Conservation (phyloP, 2,113 vertebrate species). For the Seriola dumerili region DNA sequence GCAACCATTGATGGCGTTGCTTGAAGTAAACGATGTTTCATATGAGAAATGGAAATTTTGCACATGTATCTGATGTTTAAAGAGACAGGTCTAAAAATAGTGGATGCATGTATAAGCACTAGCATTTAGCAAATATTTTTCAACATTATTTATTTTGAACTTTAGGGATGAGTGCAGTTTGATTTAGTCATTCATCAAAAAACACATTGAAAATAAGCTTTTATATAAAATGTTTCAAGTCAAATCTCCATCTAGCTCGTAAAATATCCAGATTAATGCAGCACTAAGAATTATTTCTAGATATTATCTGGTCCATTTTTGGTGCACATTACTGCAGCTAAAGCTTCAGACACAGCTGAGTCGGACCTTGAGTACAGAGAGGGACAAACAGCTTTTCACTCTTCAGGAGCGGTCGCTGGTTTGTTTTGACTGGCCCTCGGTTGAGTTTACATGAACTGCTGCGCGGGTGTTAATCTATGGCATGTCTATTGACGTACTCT, state of each 20-base stretch:
- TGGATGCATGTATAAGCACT: background rate
- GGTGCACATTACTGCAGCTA: background rate
- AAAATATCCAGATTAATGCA: conserved; percentile 6
- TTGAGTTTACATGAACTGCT: conserved; percentile 65
- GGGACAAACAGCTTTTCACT: conserved; percentile 61
- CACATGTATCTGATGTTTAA: background rate
- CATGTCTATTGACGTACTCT: conserved; percentile 59
- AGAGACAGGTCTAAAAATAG: background rate
- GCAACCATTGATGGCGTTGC: background rate
- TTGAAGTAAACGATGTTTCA: conserved; percentile 11
- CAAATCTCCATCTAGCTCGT: background rate
- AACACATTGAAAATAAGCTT: background rate
- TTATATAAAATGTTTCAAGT: background rate
- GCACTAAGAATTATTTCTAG: conserved; percentile 3
- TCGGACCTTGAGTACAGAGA: conserved; percentile 17
- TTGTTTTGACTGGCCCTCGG: conserved; percentile 70
- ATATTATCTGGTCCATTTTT: conserved; percentile 8
- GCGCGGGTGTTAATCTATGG: conserved; percentile 69
- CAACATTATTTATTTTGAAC: background rate
- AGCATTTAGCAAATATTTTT: background rate
- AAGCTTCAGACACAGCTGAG: conserved; percentile 7
- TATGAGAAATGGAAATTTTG: background rate
- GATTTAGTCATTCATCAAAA: background rate
- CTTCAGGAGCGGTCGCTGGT: conserved; percentile 60
- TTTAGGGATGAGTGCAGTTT: background rate